These are phyloP conservation scores for Gasterosteus aculeatus DNA, from an alignment of 2,113 vertebrate genomes.

Conservation along the genomic window DNA sequence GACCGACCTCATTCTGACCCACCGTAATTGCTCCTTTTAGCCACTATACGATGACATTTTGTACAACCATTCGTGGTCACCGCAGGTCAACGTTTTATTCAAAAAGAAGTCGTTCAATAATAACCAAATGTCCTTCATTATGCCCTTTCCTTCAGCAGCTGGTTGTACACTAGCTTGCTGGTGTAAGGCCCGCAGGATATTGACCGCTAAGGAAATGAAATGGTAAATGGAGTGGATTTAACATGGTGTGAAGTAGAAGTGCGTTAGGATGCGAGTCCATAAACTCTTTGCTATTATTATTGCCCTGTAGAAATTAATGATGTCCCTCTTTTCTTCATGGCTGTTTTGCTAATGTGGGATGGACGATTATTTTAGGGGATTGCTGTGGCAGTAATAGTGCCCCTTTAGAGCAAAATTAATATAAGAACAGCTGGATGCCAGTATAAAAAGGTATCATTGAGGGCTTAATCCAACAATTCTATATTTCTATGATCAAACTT, in stretches of 20 bases:
- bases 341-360: conserved; percentile 68
- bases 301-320: conserved; percentile 74
- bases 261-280: conserved; percentile 47
- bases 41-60: not conserved
- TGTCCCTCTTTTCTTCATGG: conserved; percentile 67
- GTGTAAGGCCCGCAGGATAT: conserved; percentile 38
- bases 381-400: conserved; percentile 59
- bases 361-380: conserved; percentile 65
- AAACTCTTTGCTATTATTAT: conserved; percentile 63
- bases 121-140: conserved; percentile 37
- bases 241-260: conserved; percentile 64
- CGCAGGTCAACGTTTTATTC: conserved; percentile 11
- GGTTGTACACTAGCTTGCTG: not conserved
- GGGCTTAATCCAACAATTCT: conserved; percentile 40
- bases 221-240: conserved; percentile 45
- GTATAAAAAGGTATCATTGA: conserved; percentile 17
- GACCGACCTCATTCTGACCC: conserved; percentile 1
- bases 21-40: not conserved
- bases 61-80: not conserved
- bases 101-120: not conserved
- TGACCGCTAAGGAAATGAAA: conserved; percentile 48
- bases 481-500: conserved; percentile 41
- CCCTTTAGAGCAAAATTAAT: conserved; percentile 58
- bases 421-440: conserved; percentile 36
- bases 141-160: conserved; percentile 9